Base-by-base conservation (phyloP, 2,888 invertebrate genomes). In the Ectobius pallidus region DNA sequence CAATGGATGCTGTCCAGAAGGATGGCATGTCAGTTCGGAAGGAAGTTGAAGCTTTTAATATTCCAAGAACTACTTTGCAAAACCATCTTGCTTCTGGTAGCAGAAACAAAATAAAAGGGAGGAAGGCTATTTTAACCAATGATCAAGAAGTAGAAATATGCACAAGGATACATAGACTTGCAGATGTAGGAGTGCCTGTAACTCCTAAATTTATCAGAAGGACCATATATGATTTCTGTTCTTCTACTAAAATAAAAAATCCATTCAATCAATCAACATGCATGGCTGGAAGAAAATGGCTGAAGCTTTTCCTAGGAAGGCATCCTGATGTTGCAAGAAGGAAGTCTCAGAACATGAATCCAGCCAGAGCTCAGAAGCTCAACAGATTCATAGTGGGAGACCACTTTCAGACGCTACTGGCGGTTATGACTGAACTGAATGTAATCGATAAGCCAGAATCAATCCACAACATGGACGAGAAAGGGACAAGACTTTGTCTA, bases 401-500 rank as follows among this genome's bases (percentile, higher is more conserved):
- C 44, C 71, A 79, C 72, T 80, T 80, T 73, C 7, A 63, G 16
- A 78, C 79, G 69, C 71, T 78, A 25, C 70, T 75, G 72, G 68
- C 73, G 72, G 69, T 77, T 6, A 70, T 77, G 73, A 73, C 69
- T 61, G 76, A 77, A 65, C 52, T 77, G 49, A 73, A 75, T 69
- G 49, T 79, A 25, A 63, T 72, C 52, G 63, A 76, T 72, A 75
- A 77, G 70, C 78, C 79, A 9, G 75, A 77, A 70, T 75, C 75
- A 44, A 73, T 79, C 62, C 79, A 78, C 73, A 80, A 81, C 68
- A 78, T 80, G 76, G 79, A 80, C 67, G 79, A 80, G 73, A 81
- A 79, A 62, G 78, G 78, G 1, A 79, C 78, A 72, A 63, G 78
- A 1, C 70, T 81, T 9, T 79, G 77, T 3, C 32, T 81, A 1